Percentiles rank a stretch among this genome's conserved stretches.
Conservation (phyloP, 1,140 invertebrate genomes). For the Monomorium pharaonis region DNA sequence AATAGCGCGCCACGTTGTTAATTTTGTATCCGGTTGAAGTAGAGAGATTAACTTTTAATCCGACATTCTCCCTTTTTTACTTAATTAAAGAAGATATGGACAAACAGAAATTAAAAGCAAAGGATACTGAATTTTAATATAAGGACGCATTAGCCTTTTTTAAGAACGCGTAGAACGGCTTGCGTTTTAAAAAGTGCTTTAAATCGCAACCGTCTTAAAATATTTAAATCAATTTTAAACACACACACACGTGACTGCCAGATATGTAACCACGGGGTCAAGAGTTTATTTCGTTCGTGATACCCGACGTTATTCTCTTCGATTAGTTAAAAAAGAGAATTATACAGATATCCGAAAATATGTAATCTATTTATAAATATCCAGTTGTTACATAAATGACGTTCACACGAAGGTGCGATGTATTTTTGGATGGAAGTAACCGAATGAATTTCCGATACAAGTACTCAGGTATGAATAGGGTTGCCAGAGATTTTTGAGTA, state of each 20-base stretch:
- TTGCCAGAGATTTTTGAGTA: conserved; percentile 1
- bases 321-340: background rate
- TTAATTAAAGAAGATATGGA: conserved; percentile 3
- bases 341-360: background rate
- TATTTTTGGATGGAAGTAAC: conserved; percentile 33
- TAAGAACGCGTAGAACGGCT: background rate
- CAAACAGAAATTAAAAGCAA: conserved; percentile 21
- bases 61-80: conserved; percentile 11
- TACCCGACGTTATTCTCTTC: background rate
- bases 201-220: background rate
- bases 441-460: conserved; percentile 26
- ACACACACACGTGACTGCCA: conserved; percentile 24
- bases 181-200: background rate
- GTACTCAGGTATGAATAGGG: conserved; percentile 19
- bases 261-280: background rate
- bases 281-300: conserved; percentile 22
- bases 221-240: conserved; percentile 26
- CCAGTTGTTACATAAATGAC: conserved; percentile 27
- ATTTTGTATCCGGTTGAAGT: conserved; percentile 30
- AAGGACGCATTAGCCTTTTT: background rate
- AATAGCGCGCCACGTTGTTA: conserved; percentile 33
- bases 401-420: conserved; percentile 18
- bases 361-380: conserved; percentile 18
- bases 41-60: conserved; percentile 34
- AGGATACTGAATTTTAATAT: background rate